Evolutionary conservation across 1,140 invertebrate genomes (phyloP).

Genomic region (Geopemphigus sp.): DNA sequence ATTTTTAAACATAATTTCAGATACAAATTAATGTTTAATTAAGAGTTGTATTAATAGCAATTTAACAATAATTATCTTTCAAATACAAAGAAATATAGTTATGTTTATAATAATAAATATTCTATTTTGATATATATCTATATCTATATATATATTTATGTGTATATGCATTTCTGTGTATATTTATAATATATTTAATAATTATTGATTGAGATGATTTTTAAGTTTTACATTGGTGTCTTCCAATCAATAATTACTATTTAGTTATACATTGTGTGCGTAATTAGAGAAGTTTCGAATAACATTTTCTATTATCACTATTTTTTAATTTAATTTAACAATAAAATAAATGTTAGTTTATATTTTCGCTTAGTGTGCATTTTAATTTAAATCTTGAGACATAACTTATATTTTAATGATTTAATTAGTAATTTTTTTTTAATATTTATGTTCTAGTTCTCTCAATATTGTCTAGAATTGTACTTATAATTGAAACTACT

Average conservation of each 20-base stretch:
- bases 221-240: slow-evolving; percentile 10
- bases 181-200: slow-evolving; percentile 2
- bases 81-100: slow-evolving; percentile 14
- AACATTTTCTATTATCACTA: slow-evolving; percentile 23
- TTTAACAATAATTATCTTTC: slow-evolving; percentile 9
- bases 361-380: slow-evolving; percentile 39
- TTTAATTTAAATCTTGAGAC: slow-evolving; percentile 37
- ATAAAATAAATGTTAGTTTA: slow-evolving; percentile 12
- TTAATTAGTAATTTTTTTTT: slow-evolving; percentile 11
- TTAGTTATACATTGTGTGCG: slow-evolving; percentile 23
- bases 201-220: not conserved
- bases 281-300: slow-evolving; percentile 18
- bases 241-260: slow-evolving; percentile 36
- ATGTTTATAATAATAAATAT: slow-evolving; percentile 17
- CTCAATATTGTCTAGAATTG: slow-evolving; percentile 27
- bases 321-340: slow-evolving; percentile 33
- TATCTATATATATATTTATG: not conserved
- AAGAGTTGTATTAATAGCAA: not conserved
- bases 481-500: slow-evolving; percentile 31
- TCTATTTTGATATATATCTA: not conserved
- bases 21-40: slow-evolving; percentile 38
- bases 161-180: not conserved
- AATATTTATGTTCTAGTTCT: slow-evolving; percentile 41
- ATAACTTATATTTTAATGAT: slow-evolving; percentile 13
- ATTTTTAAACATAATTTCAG: slow-evolving; percentile 13